These are phyloP conservation scores for Phrynocephalus vlangalii DNA, from an alignment of 2,797 vertebrate genomes.

Conservation along the genomic window DNA sequence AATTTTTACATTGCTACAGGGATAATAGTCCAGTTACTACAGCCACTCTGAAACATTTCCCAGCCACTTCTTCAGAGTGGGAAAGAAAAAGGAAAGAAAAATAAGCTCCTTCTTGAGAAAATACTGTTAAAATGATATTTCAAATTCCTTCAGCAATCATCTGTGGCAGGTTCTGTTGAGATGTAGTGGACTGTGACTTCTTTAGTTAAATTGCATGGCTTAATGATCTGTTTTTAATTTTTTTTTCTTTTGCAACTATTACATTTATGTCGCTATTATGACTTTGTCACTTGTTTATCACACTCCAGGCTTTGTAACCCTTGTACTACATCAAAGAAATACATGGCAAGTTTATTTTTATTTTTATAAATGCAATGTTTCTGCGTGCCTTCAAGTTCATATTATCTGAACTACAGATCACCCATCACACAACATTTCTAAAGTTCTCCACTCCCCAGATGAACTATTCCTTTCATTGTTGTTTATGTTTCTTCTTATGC, in stretches of 20 bases:
- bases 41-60: not conserved
- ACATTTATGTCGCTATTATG: not conserved
- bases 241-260: not conserved
- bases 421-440: not conserved
- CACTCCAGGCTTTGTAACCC: not conserved
- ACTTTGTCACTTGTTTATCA: not conserved
- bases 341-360: not conserved
- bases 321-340: not conserved
- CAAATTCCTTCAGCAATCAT: not conserved
- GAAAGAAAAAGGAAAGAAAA: too few relatives aligned
- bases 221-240: not conserved
- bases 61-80: not conserved
- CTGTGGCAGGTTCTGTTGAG: not conserved
- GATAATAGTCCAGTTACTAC: not conserved
- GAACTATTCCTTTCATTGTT: not conserved
- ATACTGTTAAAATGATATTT: not conserved
- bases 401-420: not conserved
- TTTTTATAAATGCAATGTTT: not conserved
- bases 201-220: not conserved
- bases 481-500: not conserved
- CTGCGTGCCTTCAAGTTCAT: not conserved
- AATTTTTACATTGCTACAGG: not conserved
- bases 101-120: not conserved
- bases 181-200: not conserved
- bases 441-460: not conserved